Percentiles rank a stretch among this genome's conserved stretches.
Evolutionary conservation across 2,888 invertebrate species (phyloP).

Genomic region (Trissolcus japonicus): DNA sequence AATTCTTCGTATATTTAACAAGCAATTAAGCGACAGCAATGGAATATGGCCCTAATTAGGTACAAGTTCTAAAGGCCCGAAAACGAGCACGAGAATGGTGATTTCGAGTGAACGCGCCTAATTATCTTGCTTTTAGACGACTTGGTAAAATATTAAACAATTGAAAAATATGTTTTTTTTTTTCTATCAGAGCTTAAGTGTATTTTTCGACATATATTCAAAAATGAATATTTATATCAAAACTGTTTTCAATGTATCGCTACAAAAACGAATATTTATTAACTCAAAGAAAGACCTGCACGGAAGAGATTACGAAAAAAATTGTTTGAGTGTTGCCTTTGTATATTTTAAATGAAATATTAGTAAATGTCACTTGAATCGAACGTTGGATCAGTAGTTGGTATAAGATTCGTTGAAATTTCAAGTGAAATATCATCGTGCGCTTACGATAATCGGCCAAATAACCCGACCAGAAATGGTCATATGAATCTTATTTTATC

Average conservation of each 20-base stretch:
- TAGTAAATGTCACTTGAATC: too few species aligned
- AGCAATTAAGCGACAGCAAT: conserved; percentile 51
- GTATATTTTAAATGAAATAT: too few species aligned
- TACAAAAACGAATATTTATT: too few species aligned
- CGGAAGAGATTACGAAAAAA: too few species aligned
- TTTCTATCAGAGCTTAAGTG: conserved; percentile 5
- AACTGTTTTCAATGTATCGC: too few species aligned
- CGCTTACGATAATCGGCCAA: conserved; percentile 48
- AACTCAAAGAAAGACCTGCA: too few species aligned
- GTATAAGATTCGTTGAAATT: conserved; percentile 33
- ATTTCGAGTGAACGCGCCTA: conserved; percentile 34
- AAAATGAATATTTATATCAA: too few species aligned
- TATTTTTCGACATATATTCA: too few species aligned
- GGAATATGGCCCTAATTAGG: conserved; percentile 50
- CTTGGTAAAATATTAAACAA: conserved; percentile 31
- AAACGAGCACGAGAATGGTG: conserved; percentile 42
- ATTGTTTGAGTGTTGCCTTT: too few species aligned
- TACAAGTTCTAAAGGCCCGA: conserved; percentile 42
- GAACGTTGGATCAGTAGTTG: neutral
- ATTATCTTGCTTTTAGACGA: conserved; percentile 37
- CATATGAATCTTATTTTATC: conserved; percentile 56
- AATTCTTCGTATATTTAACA: conserved; percentile 53
- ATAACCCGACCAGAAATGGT: conserved; percentile 49
- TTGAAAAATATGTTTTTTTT: conserved; percentile 16
- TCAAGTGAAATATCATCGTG: conserved; percentile 30